Base-by-base conservation (phyloP, 2,113 vertebrate species). In the Otus sunia region DNA sequence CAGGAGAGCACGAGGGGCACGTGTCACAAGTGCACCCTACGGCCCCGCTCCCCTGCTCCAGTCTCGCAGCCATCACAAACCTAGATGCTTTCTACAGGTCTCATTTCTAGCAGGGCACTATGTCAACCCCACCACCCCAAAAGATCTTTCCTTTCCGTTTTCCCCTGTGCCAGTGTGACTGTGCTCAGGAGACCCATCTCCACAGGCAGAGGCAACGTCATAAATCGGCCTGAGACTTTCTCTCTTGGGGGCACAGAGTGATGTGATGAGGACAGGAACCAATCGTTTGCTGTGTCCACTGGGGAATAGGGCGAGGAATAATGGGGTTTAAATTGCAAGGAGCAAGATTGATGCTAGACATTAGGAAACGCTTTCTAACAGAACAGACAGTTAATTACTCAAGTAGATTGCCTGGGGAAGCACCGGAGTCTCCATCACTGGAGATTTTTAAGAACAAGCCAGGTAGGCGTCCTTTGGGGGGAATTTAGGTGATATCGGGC, bases 301-400 rank as follows among this genome's bases (percentile, higher is more conserved):
- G 62, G 74, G 84, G 53, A 92, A 64, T 3, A 85, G 84, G 73
- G 49, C 0, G 0, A 92, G 87, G 74, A 88, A 77, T 73, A 86
- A 94, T 69, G 69, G 71, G 77, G 81, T 72, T 95, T 94, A 81
- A 91, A 89, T 81, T 59, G 64, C 71, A 69, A 91, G 80, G 49
- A 88, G 34, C 17, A 60, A 94, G 87, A 96, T 5, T 72, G 62
- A 93, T 95, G 74, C 66, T 32, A 85, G 64, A 74, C 69, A 90
- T 95, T 75, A 90, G 43, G 39, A 95, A 94, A 64, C 2, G 2
- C 53, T 76, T 94, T 91, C 60, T 92, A 79, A 85, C 56, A 56
- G 77, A 90, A 78, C 62, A 87, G 77, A 81, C 36, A 94, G 76
- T 91, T 94, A 96, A 96, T 97, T 96, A 90, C 77, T 85, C 74